Conservation (phyloP, 2,113 vertebrate species). For the Vombatus ursinus region DNA sequence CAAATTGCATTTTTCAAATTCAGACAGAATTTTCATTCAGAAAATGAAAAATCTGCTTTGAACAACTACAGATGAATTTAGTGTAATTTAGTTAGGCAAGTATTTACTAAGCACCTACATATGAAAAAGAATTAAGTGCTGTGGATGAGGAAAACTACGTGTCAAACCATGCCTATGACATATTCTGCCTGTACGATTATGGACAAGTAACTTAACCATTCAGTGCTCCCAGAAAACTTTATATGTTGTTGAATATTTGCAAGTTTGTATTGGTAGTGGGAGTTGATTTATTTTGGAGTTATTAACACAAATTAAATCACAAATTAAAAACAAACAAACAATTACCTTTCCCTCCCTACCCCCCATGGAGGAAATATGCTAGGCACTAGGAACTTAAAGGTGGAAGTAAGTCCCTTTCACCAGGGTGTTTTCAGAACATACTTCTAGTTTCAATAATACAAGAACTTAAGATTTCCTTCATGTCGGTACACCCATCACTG, state of each 20-base stretch:
- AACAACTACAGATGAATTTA: not conserved
- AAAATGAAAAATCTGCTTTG: not conserved
- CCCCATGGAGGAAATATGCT: not conserved
- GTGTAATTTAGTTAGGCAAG: not conserved
- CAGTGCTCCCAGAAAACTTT: not conserved
- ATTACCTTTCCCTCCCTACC: not conserved
- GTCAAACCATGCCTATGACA: not conserved
- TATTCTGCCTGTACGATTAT: not conserved
- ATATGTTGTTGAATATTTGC: too few species aligned
- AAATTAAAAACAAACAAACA: not conserved
- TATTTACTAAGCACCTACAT: not conserved
- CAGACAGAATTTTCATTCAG: not conserved
- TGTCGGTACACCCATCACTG: not conserved
- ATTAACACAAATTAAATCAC: not conserved
- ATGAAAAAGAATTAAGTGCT: not conserved
- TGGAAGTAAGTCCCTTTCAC: not conserved
- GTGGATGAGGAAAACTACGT: not conserved
- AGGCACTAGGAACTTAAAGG: not conserved
- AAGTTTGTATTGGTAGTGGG: too few species aligned
- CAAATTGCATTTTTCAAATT: not conserved
- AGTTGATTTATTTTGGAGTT: not conserved
- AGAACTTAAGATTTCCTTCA: not conserved
- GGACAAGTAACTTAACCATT: not conserved
- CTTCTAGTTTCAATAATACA: not conserved
- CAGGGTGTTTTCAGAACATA: not conserved